Base-by-base conservation (phyloP, 2,888 invertebrate genomes). In the Glaucopsyche alexis region DNA sequence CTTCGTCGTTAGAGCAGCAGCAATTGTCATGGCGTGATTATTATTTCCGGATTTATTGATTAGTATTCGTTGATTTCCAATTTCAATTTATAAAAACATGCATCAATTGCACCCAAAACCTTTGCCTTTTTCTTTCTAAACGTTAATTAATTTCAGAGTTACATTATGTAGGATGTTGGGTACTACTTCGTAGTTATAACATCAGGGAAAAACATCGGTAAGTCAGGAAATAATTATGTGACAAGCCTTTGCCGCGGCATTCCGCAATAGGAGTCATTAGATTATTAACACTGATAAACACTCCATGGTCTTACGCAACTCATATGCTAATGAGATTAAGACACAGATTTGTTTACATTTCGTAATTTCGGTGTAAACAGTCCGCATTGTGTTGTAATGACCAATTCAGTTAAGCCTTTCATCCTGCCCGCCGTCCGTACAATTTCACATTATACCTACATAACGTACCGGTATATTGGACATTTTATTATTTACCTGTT, bases 231-330 rank as follows among this genome's bases (percentile, higher is more conserved):
- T 7, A n/a, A n/a, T n/a, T n/a, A 4, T 8, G 42, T 8, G 42
- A 42, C 2, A 7, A 42, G 7, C 8, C 7, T 42, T 7, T 55
- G 19, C 19, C 19, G 3, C 7, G 16, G 52, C 16, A 52, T 9
- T 19, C 55, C 1, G 4, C 4, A 11, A 11, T 19, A 4, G 9
- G 4, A 19, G 55, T 50, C 50, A 14, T 16, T 4, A 55, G 55
- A 19, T 55, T 16, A 55, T 55, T 16, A 55, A 55, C 55, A 55
- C 55, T 60, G 29, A 60, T 60, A 60, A 29, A 60, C 60, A 60
- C 60, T 29, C 16, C 16, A 11, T 19, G 19, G 60, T 60, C 29
- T 60, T 60, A 14, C 60, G 60, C 29, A 29, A 38, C 13, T 60
- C 29, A 4, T 13, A 60, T 38, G 60, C 29, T 7, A 60, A 60